phyloP scores from a whole-genome alignment of 2,888 invertebrate genomes.

The Agrotis puta region DNA sequence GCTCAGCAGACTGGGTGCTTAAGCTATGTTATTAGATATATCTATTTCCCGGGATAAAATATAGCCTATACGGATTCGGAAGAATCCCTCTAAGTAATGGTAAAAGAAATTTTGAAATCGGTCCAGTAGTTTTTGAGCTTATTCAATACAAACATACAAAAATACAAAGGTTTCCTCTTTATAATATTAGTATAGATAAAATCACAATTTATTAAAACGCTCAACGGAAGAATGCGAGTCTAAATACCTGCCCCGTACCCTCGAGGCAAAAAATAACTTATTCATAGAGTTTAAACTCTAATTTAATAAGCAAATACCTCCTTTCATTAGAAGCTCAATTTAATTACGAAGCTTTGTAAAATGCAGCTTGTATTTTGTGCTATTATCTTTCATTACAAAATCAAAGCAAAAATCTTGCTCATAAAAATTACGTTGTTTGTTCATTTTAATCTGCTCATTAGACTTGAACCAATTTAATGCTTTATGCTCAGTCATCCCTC shows the following conservation, averaged over 20 bases:
- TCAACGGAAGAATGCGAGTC: neutral
- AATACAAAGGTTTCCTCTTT: too few relatives aligned
- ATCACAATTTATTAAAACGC: neutral
- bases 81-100: too few relatives aligned
- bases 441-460: conserved; percentile 54
- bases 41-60: too few relatives aligned
- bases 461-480: conserved; percentile 48
- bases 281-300: conserved; percentile 24
- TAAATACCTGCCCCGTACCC: conserved; percentile 11
- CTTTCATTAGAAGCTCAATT: conserved; percentile 34
- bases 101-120: too few relatives aligned
- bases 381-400: conserved; percentile 30
- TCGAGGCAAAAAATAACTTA: conserved; percentile 16
- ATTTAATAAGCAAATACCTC: conserved; percentile 45
- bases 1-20: too few relatives aligned
- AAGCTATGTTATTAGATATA: too few relatives aligned
- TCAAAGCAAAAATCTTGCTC: conserved; percentile 48
- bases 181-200: too few relatives aligned
- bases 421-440: conserved; percentile 53
- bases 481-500: conserved; percentile 56
- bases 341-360: conserved; percentile 32
- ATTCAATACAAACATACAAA: too few relatives aligned
- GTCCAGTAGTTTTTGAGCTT: too few relatives aligned
- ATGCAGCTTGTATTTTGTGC: conserved; percentile 35
- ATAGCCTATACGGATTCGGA: too few relatives aligned